Conservation (phyloP, 2,888 invertebrate species). For the Leucophenga montana region DNA sequence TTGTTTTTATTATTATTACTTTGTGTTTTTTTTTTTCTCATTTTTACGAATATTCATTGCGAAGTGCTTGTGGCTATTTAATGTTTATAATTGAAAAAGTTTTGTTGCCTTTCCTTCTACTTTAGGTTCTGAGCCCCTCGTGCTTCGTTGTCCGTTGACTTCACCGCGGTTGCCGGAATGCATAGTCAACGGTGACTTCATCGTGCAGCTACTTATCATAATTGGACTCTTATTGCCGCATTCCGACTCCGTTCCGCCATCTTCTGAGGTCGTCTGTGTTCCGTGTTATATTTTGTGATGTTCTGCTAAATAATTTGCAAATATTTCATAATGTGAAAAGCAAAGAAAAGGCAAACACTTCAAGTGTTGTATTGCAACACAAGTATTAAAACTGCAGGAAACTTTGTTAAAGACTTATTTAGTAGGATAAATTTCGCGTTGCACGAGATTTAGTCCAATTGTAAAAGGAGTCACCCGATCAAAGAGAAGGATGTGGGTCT, state of each 20-base stretch:
- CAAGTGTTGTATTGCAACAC: background rate
- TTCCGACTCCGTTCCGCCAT: background rate
- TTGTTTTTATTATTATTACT: constrained; percentile 31
- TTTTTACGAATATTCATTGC: constrained; percentile 53
- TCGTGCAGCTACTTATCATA: constrained; percentile 58
- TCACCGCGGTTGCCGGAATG: constrained; percentile 10
- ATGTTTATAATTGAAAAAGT: constrained; percentile 60
- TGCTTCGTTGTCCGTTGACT: constrained; percentile 14
- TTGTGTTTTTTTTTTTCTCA: constrained; percentile 40
- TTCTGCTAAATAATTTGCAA: background rate
- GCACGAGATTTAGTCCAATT: constrained; percentile 34
- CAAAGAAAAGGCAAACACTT: background rate
- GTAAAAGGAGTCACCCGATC: too few relatives aligned
- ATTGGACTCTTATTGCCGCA: constrained; percentile 50
- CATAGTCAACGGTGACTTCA: constrained; percentile 25
- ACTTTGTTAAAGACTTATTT: constrained; percentile 1
- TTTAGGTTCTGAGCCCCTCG: background rate
- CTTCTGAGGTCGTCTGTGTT: background rate
- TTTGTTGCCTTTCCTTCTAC: constrained; percentile 47
- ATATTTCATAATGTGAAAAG: background rate
- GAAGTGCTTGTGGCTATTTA: constrained; percentile 59
- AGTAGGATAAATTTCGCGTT: background rate
- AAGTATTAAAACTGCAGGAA: background rate
- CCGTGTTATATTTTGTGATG: background rate
- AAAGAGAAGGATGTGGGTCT: background rate